These are phyloP conservation scores for Chorisops tibialis DNA, from an alignment of 2,888 invertebrate species.

Conservation along the genomic window DNA sequence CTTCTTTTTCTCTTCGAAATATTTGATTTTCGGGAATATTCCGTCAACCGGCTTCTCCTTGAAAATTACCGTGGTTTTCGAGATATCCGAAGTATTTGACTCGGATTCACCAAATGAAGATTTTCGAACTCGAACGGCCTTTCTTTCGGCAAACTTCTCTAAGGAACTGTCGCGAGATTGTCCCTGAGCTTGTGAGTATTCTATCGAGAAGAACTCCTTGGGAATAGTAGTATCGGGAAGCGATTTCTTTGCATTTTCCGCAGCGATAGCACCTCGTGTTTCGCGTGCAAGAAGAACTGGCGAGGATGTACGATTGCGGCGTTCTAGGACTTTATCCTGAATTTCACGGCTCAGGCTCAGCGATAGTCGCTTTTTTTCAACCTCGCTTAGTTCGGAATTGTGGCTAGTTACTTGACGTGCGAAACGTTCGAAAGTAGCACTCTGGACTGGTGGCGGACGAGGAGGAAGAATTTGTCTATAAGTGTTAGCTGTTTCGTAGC, in stretches of 20 bases:
- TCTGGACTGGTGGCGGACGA: slow-evolving; percentile 24
- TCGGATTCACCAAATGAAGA: slow-evolving; percentile 66
- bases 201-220: slow-evolving; percentile 33
- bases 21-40: slow-evolving; percentile 70
- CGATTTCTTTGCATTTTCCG: slow-evolving; percentile 54
- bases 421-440: slow-evolving; percentile 30
- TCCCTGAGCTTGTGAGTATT: slow-evolving; percentile 39
- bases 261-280: slow-evolving; percentile 61
- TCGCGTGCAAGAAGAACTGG: slow-evolving; percentile 56
- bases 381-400: slow-evolving; percentile 53
- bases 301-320: slow-evolving; percentile 41
- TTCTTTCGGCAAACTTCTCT: slow-evolving; percentile 18
- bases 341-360: slow-evolving; percentile 71
- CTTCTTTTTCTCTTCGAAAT: slow-evolving; percentile 69
- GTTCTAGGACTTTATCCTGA: slow-evolving; percentile 57
- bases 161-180: slow-evolving; percentile 6
- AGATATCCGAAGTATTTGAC: slow-evolving; percentile 69
- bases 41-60: slow-evolving; percentile 58
- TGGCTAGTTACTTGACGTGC: slow-evolving; percentile 42
- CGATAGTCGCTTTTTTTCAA: slow-evolving; percentile 70
- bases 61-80: slow-evolving; percentile 66
- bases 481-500: slow-evolving; percentile 36
- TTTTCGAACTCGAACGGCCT: slow-evolving; percentile 35
- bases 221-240: slow-evolving; percentile 40
- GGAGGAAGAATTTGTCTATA: slow-evolving; percentile 6